Evolutionary conservation across 2,888 invertebrate genomes (phyloP).

Genomic region (Iselma pallidipennis): DNA sequence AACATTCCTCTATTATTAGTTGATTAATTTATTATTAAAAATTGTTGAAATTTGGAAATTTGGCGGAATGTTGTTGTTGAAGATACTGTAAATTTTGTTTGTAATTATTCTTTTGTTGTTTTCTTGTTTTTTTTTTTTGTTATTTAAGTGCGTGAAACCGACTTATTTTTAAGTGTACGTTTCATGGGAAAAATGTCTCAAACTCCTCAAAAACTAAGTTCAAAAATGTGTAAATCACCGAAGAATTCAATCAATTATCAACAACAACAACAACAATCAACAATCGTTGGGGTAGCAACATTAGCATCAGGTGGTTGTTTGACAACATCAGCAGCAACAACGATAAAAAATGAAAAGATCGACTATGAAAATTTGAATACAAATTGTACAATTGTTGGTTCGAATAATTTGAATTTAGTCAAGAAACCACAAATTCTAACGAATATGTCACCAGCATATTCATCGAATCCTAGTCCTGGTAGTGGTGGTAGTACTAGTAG

Average conservation of each 20-base stretch:
- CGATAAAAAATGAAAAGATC: conserved; percentile 44
- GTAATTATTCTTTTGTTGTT: neutral
- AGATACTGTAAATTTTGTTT: conserved; percentile 16
- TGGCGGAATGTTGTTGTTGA: neutral
- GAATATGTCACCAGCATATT: conserved; percentile 52
- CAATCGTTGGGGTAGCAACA: neutral
- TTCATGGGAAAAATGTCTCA: conserved; percentile 52
- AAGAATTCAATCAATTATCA: conserved; percentile 48
- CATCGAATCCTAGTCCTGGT: conserved; percentile 42
- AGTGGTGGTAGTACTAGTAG: neutral
- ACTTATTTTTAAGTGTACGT: neutral
- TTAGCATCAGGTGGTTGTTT: neutral
- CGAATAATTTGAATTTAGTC: conserved; percentile 55
- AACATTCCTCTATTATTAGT: neutral
- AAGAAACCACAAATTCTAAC: conserved; percentile 53
- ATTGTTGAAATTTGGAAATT: neutral
- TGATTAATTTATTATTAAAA: neutral
- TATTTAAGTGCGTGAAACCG: neutral
- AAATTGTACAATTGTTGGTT: conserved; percentile 56
- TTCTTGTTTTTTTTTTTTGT: neutral
- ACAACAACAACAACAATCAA: conserved; percentile 30
- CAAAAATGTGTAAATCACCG: conserved; percentile 57
- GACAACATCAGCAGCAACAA: conserved; percentile 3
- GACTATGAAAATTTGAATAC: conserved; percentile 55
- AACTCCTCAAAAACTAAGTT: conserved; percentile 48